phyloP scores from a whole-genome alignment of 2,113 vertebrate species.

The Orthochromis malagaraziensis region DNA sequence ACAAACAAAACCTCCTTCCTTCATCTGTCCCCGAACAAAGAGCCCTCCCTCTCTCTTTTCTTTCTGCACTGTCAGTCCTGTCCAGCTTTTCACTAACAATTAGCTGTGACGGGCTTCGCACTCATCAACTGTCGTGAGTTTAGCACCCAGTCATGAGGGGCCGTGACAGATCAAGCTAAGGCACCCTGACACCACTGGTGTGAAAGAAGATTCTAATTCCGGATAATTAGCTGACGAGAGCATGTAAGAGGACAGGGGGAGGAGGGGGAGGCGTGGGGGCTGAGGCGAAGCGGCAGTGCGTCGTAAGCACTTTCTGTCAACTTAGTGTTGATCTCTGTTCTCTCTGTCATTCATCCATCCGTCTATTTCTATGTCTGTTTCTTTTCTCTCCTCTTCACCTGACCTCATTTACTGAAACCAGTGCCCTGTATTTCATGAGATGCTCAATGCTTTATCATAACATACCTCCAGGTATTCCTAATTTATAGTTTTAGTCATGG shows the following conservation, averaged over 20 bases:
- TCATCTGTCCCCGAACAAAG: slow-evolving; percentile 45
- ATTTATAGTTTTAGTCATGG: neutral
- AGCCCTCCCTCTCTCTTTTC: neutral
- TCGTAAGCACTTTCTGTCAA: slow-evolving; percentile 70
- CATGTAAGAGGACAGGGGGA: slow-evolving; percentile 30
- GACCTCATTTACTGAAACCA: slow-evolving; percentile 37
- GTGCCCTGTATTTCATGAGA: neutral
- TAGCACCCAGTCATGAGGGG: slow-evolving; percentile 73
- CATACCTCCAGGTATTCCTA: neutral
- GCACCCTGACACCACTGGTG: slow-evolving; percentile 75
- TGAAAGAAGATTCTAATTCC: slow-evolving; percentile 79
- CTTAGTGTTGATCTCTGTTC: slow-evolving; percentile 47
- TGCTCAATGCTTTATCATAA: neutral
- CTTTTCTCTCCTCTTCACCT: neutral
- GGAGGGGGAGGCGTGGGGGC: neutral
- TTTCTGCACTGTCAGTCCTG: slow-evolving; percentile 60
- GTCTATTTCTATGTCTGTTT: neutral
- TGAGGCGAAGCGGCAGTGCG: slow-evolving; percentile 62
- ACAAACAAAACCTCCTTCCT: slow-evolving; percentile 42
- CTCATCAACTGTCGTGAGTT: slow-evolving; percentile 74
- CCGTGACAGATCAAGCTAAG: slow-evolving; percentile 73
- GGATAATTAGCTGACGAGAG: slow-evolving; percentile 79
- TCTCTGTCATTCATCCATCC: slow-evolving; percentile 9
- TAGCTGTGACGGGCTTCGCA: slow-evolving; percentile 65
- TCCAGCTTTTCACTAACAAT: slow-evolving; percentile 78